Base-by-base conservation (phyloP, 1,140 invertebrate species). In the Cherax destructor region DNA sequence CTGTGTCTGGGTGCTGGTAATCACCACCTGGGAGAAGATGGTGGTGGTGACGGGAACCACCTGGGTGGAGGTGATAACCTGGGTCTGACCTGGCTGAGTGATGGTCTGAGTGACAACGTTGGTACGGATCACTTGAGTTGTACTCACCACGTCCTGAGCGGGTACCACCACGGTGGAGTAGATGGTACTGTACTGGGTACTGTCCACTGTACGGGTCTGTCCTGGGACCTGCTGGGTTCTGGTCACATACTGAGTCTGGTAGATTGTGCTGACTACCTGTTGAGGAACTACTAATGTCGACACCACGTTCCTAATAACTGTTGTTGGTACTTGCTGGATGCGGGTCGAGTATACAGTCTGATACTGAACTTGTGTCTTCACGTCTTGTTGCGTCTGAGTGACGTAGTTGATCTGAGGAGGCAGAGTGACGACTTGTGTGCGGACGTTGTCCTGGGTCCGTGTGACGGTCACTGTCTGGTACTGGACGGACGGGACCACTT, bases 1-100 rank as follows among this genome's bases (percentile, higher is more conserved):
- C 86, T 88, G 91, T 21, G 91, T 92, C 78, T 92, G 91, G n/a
- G 86, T 88, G 91, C 79, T 89, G 61, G 91, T 92, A 78, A 47
- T 47, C 56, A 87, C 76, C 52, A 92, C 91, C 79, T 88, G 41
- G 10, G 86, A 89, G 72, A 24, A 83, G 80, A 89, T 78, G 30
- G 87, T 88, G 30, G 91, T 87, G 72, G 83, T 84, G 65, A 89
- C 87, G 41, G 86, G 91, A 41, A 86, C 84, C 56, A 92, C 84
- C 30, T 85, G 50, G 47, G 86, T 88, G 86, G 80, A 85, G 56
- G 91, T 92, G 79, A 92, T 52, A 79, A 72, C 50, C 79, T 83
- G 78, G 65, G 91, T 92, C 84, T 76, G 91, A 18, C 81, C 88
- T n/a, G 88, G 88, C 74, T 85, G 88, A 1, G 69, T 85, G 81